Evolutionary conservation across 2,888 invertebrate species (phyloP).

Genomic region (Meteorus cinctellus): DNA sequence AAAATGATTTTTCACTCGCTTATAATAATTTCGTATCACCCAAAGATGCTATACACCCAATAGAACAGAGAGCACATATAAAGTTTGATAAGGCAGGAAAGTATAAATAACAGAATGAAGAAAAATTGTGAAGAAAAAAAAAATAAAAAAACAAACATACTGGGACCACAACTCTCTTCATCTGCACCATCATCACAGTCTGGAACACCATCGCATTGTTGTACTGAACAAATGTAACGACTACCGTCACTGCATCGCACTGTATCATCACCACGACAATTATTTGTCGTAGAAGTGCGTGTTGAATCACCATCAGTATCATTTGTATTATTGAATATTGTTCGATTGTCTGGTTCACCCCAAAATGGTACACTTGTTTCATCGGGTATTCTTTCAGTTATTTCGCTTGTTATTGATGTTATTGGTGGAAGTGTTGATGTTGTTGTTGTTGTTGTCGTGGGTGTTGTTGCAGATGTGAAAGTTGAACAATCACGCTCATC

Average conservation of each 20-base stretch:
- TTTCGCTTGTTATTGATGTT: not conserved
- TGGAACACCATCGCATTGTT: constrained; percentile 78
- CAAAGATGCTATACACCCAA: not conserved
- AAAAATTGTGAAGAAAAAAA: not conserved
- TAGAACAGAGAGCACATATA: not conserved
- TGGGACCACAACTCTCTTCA: constrained; percentile 77
- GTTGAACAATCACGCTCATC: constrained; percentile 76
- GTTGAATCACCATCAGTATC: constrained; percentile 27
- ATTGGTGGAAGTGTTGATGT: not conserved
- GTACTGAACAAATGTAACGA: constrained; percentile 76
- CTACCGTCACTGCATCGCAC: constrained; percentile 75
- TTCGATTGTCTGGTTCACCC: constrained; percentile 5
- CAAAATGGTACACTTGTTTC: not conserved
- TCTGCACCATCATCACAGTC: constrained; percentile 83
- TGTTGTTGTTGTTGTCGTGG: not conserved
- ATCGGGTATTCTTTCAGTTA: constrained; percentile 16
- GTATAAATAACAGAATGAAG: not conserved
- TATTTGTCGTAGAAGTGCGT: constrained; percentile 50
- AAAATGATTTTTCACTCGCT: not conserved
- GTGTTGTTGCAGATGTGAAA: not conserved
- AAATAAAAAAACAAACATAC: constrained; percentile 29
- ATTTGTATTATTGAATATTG: constrained; percentile 34
- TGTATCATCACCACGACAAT: constrained; percentile 76
- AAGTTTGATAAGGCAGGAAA: not conserved
- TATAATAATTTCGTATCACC: not conserved